Base-by-base conservation (phyloP, 2,113 vertebrate species). In the Oncorhynchus kisutch region DNA sequence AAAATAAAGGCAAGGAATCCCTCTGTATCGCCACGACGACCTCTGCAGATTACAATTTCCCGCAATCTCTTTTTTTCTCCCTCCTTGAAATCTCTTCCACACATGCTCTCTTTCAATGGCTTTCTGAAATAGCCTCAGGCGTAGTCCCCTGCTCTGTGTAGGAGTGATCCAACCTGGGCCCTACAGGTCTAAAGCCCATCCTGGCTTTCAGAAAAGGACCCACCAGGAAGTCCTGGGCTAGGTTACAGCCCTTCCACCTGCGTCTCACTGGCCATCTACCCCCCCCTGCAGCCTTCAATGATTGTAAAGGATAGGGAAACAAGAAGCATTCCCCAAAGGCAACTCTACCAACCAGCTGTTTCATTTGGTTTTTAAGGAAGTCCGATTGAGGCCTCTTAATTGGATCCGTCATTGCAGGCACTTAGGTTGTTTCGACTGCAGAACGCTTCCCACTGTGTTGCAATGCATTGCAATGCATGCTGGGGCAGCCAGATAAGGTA, bases 401-500 rank as follows among this genome's bases (percentile, higher is more conserved):
- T 82, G 81, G 74, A 81, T 72, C 45, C 14, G 76, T 73, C 72
- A 24, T 57, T 57, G 54, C 57, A 67, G 72, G 34, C 57, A 60
- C 64, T 65, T 25, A 57, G 7, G 29, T 78, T 34, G 60, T 73
- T 31, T 45, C 59, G 39, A 29, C 2, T 1, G 24, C 51, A 67
- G 6, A 59, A 14, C 5, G 11, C 6, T 29, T 24, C 22, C 29
- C 22, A 49, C 60, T 57, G 59, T n/a, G 25, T 68, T 59, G 65
- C 62, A 48, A 59, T 25, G 49, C 67, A 57, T 70, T 62, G 73
- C 71, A 65, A 54, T 69, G 24, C 22, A 31, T 72, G 14, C 74
- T 82, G 82, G 68, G 34, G 64, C 31, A 25, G 71, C 31, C 70
- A 78, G 81, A 85, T 87, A 83, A 85, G 81, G 67, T 49, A 13